A percentile compares a stretch with the other conserved stretches of the same genome.
phyloP scores from a whole-genome alignment of 2,888 invertebrate genomes.

The Apotomis turbidana region DNA sequence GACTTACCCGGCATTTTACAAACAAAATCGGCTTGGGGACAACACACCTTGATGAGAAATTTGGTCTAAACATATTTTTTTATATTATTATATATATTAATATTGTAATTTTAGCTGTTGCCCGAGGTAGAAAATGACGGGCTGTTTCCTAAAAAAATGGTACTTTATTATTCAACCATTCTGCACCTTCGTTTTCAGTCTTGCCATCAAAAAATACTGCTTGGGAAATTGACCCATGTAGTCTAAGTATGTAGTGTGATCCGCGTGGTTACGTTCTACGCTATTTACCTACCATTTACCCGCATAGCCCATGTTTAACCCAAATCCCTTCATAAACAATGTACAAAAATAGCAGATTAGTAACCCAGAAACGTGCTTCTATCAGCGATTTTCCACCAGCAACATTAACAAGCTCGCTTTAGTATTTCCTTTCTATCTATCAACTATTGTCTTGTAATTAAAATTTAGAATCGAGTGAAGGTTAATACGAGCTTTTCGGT shows the following conservation, averaged over 20 bases:
- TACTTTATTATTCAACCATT: too few species aligned
- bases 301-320: constrained; percentile 18
- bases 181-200: too few species aligned
- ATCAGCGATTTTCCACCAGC: background rate
- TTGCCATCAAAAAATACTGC: too few species aligned
- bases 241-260: background rate
- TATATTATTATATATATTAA: too few species aligned
- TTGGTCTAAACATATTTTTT: too few species aligned
- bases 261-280: constrained; percentile 3
- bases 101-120: too few species aligned
- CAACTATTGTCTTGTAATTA: background rate
- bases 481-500: background rate
- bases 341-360: constrained; percentile 16
- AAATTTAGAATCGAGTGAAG: background rate
- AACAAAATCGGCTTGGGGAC: too few species aligned
- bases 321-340: constrained; percentile 14
- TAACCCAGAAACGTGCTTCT: constrained; percentile 2
- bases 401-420: background rate
- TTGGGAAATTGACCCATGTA: too few species aligned
- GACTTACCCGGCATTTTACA: too few species aligned
- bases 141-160: too few species aligned
- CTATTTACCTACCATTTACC: background rate
- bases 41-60: too few species aligned
- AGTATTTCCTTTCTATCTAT: background rate
- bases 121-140: too few species aligned